Evolutionary conservation across 2,797 vertebrate genomes (phyloP).

Genomic region (Oophaga sylvatica): DNA sequence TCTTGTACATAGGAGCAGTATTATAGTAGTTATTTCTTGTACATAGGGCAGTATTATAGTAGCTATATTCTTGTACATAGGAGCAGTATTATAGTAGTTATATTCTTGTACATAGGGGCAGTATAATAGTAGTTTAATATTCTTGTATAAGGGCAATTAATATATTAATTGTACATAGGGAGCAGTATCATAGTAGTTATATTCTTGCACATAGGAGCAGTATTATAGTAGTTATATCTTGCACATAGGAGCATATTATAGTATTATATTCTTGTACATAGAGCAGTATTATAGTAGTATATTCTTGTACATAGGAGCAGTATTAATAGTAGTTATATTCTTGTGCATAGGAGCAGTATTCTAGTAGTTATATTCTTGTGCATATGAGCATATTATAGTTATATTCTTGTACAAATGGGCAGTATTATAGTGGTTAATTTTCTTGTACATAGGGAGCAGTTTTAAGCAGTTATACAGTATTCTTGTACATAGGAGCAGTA

Average conservation of each 20-base stretch:
- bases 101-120: background rate
- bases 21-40: constrained; percentile 2
- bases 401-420: background rate
- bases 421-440: background rate
- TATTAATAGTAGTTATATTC: no score
- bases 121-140: no score
- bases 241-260: background rate
- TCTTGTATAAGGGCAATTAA: no score
- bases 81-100: background rate
- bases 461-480: background rate
- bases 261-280: background rate
- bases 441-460: constrained; percentile 2
- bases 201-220: no score
- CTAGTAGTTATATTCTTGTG: background rate
- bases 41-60: background rate
- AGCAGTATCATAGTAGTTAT: no score
- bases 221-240: no score
- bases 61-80: background rate
- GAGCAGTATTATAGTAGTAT: background rate
- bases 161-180: no score
- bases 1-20: background rate
- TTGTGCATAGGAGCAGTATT: constrained; percentile 9
- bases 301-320: background rate
- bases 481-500: background rate
- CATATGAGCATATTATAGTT: no score